phyloP scores from a whole-genome alignment of 2,797 vertebrate species.

The Catostomus latipinnis region DNA sequence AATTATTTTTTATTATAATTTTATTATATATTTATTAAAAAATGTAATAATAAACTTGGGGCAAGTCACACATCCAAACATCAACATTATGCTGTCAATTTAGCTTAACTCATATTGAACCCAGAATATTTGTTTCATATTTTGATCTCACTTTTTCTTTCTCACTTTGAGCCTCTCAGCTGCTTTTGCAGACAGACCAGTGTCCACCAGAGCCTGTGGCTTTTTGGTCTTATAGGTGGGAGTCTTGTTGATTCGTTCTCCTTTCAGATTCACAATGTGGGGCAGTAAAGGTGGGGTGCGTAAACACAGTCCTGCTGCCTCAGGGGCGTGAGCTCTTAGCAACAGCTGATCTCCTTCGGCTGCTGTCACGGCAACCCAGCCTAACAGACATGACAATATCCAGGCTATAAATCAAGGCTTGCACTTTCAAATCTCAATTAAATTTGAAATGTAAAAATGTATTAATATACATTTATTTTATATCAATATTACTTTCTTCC shows the following conservation, averaged over 20 bases:
- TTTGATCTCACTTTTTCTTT: slow-evolving; percentile 46
- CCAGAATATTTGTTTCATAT: not conserved
- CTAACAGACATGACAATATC: slow-evolving; percentile 66
- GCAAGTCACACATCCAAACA: too few relatives aligned
- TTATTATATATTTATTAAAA: too few relatives aligned
- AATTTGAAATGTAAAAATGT: too few relatives aligned
- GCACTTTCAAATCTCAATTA: not conserved
- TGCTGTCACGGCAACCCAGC: slow-evolving; percentile 91
- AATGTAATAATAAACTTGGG: too few relatives aligned
- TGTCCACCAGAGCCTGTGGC: slow-evolving; percentile 67
- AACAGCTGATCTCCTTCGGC: slow-evolving; percentile 67
- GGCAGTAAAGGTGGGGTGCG: slow-evolving; percentile 85
- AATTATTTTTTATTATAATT: too few relatives aligned
- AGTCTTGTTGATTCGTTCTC: slow-evolving; percentile 77
- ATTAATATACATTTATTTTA: too few relatives aligned
- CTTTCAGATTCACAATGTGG: slow-evolving; percentile 80
- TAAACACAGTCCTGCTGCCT: slow-evolving; percentile 69
- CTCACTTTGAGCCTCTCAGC: slow-evolving; percentile 26
- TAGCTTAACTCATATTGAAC: too few relatives aligned
- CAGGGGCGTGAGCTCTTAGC: slow-evolving; percentile 81
- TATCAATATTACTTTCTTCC: too few relatives aligned
- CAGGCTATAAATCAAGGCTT: not conserved
- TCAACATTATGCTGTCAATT: too few relatives aligned
- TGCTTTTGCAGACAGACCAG: slow-evolving; percentile 62
- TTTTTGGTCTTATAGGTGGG: slow-evolving; percentile 80